phyloP scores from a whole-genome alignment of 2,797 vertebrate species.

The Microhierax caerulescens region DNA sequence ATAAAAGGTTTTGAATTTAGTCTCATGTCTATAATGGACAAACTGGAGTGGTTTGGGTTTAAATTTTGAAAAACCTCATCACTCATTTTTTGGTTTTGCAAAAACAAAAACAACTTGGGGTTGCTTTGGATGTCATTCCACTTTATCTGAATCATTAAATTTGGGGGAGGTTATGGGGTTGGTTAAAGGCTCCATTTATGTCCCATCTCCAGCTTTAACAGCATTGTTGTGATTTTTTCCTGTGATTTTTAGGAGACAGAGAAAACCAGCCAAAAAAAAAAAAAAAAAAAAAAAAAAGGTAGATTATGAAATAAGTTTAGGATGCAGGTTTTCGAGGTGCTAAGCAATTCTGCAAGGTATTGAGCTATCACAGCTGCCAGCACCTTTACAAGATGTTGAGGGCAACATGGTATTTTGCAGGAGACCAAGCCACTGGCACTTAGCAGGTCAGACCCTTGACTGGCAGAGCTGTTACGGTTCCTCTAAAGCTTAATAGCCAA shows the following conservation, averaged over 20 bases:
- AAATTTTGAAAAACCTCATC: constrained; percentile 62
- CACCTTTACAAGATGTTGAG: background rate
- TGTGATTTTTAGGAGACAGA: constrained; percentile 5
- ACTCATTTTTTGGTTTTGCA: constrained; percentile 53
- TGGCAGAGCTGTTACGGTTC: background rate
- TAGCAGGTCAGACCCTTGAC: background rate
- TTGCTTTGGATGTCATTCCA: constrained; percentile 21
- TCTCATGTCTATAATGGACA: constrained; percentile 32
- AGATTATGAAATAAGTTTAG: background rate
- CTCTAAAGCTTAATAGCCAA: background rate
- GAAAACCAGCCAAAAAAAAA: background rate
- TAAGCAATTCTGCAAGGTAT: background rate
- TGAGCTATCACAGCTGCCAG: background rate
- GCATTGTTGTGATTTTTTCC: background rate
- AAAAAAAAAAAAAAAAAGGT: background rate
- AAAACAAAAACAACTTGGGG: constrained; percentile 40
- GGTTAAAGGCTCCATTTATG: background rate
- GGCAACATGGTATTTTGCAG: background rate
- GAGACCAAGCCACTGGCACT: background rate
- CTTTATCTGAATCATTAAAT: constrained; percentile 35
- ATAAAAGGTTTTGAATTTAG: constrained; percentile 49
- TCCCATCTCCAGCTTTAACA: background rate
- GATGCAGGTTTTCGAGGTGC: background rate
- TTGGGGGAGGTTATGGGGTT: background rate
- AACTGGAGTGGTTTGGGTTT: constrained; percentile 40